Base-by-base conservation (phyloP, 2,113 vertebrate species). In the Heterochromis multidens region DNA sequence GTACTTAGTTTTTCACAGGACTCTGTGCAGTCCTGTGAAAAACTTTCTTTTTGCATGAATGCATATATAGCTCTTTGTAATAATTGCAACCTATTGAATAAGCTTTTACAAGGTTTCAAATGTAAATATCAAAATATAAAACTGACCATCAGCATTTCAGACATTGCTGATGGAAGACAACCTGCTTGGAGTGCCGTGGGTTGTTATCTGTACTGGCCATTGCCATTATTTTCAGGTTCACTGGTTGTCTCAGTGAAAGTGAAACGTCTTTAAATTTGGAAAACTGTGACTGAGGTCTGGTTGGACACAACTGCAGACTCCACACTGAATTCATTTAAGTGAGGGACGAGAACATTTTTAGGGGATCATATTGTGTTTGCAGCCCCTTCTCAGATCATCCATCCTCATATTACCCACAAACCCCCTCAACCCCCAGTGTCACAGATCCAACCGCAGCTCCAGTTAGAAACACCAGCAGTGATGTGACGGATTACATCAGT, bases 401-500 rank as follows among this genome's bases (percentile, higher is more conserved):
- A 54, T 80, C 49, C 80, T 70, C 35, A 43, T 43, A 72, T 58
- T 70, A 82, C 27, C 81, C 65, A n/a, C 54, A 74, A 74, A 52
- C 27, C 46, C 46, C 43, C 70, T 52, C 29, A 76, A 25, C 62
- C 76, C 76, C 65, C 31, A 10, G 59, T 77, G 84, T 90, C 84
- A 80, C 23, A 16, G 13, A 19, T 35, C 52, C 6, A 25, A 87
- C 86, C 31, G 4, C 88, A 87, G 67, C 23, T 54, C 77, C 59
- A 52, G 67, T 87, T 87, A 84, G 77, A 90, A 82, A 91, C 59
- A 61, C 79, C 90, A 90, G 89, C 83, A 40, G 59, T 61, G 86
- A 90, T 89, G 88, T 88, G 82, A 87, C 5, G 85, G 80, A 92
- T 96, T 82, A 94, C 94, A 80, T 93, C 89, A 95, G 83, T 94